Evolutionary conservation across 1,140 invertebrate species (phyloP), one percentile per base, ranked within the genome.

Genomic region (Globodera rostochiensis): DNA sequence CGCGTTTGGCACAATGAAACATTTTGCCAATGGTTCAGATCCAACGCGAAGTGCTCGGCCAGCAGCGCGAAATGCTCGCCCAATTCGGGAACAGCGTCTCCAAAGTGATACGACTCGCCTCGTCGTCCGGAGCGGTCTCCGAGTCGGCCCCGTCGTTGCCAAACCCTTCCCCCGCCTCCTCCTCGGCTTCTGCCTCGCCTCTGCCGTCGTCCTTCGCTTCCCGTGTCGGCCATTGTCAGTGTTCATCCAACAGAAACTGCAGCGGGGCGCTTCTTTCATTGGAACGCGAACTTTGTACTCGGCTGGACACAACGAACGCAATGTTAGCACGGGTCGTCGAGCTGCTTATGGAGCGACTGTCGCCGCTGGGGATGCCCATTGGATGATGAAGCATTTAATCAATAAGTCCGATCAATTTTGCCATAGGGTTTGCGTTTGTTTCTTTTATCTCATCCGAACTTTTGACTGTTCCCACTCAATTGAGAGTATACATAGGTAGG

Each of bases 291-390:
- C 21, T 78, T 46, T 78, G 76, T 49, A 9, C 19, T 15, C 66
- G 50, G 66, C 46, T 78, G n/a, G 76, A 78, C 21, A 78, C 66
- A 25, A 78, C 64, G 7, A 78, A 78, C 69, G 47, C 49, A 19
- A 25, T 67, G 49, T 45, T 78, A 9, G 57, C 46, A 25, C 53
- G 66, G 11, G 66, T 78, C 9, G 50, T 67, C 45, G 60, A 78
- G 46, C 49, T 78, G 70, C 71, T 78, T 78, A 19, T 4, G 53
- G 76, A 78, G 49, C 76, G 76, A 19, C 69, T 78, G 49, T 60
- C 76, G 6, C 36, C n/a, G 25, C 4, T 71, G n/a, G 69, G 69
- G 60, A 19, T 9, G 69, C 13, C 6, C 25, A 64, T 15, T n/a
- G n/a, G 60, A n/a, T n/a, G 36, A 6, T 69, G 66, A 69, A 50